Base-by-base conservation (phyloP, 2,888 invertebrate species). In the Leptopilina syphax region DNA sequence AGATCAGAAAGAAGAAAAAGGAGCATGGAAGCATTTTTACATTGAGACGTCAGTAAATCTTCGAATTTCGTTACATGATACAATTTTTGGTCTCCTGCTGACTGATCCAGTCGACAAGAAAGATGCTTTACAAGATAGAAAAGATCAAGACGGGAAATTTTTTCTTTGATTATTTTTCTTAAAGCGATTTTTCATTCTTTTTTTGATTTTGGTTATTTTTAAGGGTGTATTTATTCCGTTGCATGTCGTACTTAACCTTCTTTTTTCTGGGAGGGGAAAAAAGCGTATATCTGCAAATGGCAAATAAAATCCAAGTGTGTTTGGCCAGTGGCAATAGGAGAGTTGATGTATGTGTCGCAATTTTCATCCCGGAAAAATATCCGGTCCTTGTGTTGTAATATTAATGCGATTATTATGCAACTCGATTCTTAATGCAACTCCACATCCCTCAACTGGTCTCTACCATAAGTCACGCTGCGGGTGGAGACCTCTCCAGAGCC, bases 331-430 rank as follows among this genome's bases (percentile, higher is more conserved):
- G 68, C 68, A 24, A 68, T 10, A 24, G 9, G 68, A 68, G 68
- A 68, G 24, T 44, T 68, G 68, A 68, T 68, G 47, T 68, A 68
- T 68, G 44, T 44, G 68, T 68, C 67, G 47, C 67, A 24, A 68
- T 68, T 68, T 68, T 27, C 68, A 68, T 50, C 68, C 50, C 50
- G 50, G 68, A 68, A 68, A 68, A 68, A 68, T 68, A 68, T 68
- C 68, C 24, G 24, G 50, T 50, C 68, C 68, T 68, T 68, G 24
- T 47, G 44, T 3, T 68, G 27, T 27, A 68, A 68, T 68, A 68
- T 68, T 68, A 68, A 68, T 68, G 68, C 50, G 68, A 68, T 68
- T 68, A 68, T 68, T 68, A 68, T 68, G 68, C 68, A 68, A 68
- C 50, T 68, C 44, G 47, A 47, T 24, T 68, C 47, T 47, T 50